A percentile compares a stretch with the other conserved stretches of the same genome.
These are phyloP conservation scores for Patella vulgata DNA, from an alignment of 1,140 invertebrate species.

Conservation along the genomic window DNA sequence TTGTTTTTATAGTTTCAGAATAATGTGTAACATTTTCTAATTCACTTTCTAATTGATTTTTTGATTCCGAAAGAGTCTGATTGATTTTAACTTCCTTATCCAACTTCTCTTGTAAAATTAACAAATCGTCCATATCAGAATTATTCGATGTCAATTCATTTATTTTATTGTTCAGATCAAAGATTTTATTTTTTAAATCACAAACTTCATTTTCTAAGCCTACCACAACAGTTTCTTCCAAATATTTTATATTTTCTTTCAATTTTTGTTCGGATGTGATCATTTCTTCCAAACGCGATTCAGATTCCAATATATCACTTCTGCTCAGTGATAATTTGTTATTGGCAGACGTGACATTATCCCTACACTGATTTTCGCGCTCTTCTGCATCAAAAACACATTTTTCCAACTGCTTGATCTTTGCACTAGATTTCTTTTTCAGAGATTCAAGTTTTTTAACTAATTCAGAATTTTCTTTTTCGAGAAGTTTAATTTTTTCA, in stretches of 20 bases:
- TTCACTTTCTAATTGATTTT: no score
- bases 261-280: no score
- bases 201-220: no score
- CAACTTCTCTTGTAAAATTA: slow-evolving; percentile 1
- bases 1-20: no score
- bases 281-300: no score
- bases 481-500: slow-evolving; percentile 16
- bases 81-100: slow-evolving; percentile 9
- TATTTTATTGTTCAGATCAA: neutral
- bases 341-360: neutral
- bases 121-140: neutral
- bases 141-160: neutral
- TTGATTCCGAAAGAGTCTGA: no score
- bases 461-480: slow-evolving; percentile 13
- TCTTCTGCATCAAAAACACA: neutral
- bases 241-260: no score
- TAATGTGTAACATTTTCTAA: no score
- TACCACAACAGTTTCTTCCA: no score
- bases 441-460: slow-evolving; percentile 2
- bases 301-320: no score
- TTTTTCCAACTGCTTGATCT: slow-evolving; percentile 4
- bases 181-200: neutral
- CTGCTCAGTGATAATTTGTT: no score
- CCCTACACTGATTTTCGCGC: neutral
- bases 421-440: neutral